Percentiles rank a stretch among this genome's conserved stretches.
Evolutionary conservation across 2,888 invertebrate genomes (phyloP).

Genomic region (Zelleria hepariella): DNA sequence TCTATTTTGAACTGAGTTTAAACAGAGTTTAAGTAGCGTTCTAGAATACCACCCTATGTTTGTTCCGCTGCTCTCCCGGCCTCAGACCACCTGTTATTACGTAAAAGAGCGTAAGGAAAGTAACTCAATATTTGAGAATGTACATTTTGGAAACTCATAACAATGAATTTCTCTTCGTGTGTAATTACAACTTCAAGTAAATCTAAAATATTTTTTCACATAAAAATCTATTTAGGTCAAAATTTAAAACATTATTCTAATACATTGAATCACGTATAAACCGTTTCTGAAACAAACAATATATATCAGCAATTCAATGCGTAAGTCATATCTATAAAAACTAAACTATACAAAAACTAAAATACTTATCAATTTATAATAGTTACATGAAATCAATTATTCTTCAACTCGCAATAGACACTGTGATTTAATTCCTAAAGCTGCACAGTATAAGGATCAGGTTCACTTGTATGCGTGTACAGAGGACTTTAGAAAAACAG

Average conservation of each 20-base stretch:
- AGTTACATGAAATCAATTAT: neutral
- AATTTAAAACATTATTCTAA: too few species aligned
- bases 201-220: neutral
- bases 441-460: neutral
- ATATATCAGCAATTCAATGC: neutral
- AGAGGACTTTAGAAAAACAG: neutral
- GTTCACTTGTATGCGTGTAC: neutral
- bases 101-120: slow-evolving; percentile 25
- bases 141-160: slow-evolving; percentile 13
- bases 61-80: neutral
- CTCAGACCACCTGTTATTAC: slow-evolving; percentile 10
- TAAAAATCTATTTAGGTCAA: neutral
- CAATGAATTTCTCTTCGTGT: neutral
- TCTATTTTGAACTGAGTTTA: too few species aligned
- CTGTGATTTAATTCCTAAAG: neutral
- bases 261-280: too few species aligned
- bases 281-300: too few species aligned
- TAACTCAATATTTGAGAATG: slow-evolving; percentile 60
- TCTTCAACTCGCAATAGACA: neutral
- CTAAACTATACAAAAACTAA: too few species aligned
- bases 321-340: neutral
- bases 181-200: neutral
- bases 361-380: neutral
- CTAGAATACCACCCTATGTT: too few species aligned
- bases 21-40: too few species aligned